Evolutionary conservation across 2,797 vertebrate species (phyloP).

Genomic region (Chrysocyon brachyurus): DNA sequence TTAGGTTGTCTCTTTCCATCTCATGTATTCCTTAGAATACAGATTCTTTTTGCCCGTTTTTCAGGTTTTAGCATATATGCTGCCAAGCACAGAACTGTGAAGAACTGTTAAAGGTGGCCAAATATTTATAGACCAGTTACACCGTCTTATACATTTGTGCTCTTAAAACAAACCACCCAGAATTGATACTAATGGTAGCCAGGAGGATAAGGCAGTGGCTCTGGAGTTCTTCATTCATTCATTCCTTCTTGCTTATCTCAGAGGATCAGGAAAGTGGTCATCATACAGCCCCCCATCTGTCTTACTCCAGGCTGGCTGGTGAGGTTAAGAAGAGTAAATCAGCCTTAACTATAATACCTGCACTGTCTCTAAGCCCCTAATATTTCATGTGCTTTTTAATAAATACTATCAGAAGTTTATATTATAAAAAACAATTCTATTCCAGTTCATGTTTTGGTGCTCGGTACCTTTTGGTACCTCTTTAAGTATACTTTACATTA

Average conservation of each 20-base stretch:
- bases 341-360: constrained; percentile 66
- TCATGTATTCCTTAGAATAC: constrained; percentile 77
- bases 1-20: constrained; percentile 68
- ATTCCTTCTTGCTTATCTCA: not conserved
- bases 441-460: constrained; percentile 68
- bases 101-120: constrained; percentile 74
- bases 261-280: constrained; percentile 29
- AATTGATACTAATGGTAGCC: not conserved
- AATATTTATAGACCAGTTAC: constrained; percentile 61
- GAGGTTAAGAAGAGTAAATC: not conserved
- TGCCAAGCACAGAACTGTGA: constrained; percentile 84
- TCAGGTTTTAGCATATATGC: constrained; percentile 67
- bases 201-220: constrained; percentile 59
- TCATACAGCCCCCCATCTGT: not conserved
- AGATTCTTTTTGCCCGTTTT: constrained; percentile 67
- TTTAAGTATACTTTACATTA: not conserved
- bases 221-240: constrained; percentile 65
- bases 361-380: constrained; percentile 51
- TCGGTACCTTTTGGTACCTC: constrained; percentile 51
- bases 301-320: constrained; percentile 33
- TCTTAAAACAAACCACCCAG: constrained; percentile 22
- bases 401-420: not conserved
- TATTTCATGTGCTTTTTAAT: constrained; percentile 58
- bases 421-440: not conserved
- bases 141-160: constrained; percentile 38